Percentiles rank a stretch among this genome's conserved stretches.
Evolutionary conservation across 2,888 invertebrate species (phyloP).

Genomic region (Mechanitis messenoides): DNA sequence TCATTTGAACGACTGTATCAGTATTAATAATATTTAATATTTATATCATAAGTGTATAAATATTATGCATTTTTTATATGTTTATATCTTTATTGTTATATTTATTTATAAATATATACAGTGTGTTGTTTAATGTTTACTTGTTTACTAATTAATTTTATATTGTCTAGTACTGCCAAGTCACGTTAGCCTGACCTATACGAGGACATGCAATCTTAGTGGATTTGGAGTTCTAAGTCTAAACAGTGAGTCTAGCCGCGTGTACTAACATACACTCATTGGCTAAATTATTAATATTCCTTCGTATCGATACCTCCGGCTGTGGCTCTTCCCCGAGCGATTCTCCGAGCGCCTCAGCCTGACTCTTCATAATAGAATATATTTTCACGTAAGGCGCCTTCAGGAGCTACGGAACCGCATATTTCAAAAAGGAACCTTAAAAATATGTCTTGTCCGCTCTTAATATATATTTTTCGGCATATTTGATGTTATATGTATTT

Average conservation of each 20-base stretch:
- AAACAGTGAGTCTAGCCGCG: neutral
- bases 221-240: conserved; percentile 15
- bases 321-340: conserved; percentile 72
- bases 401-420: conserved; percentile 83
- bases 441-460: neutral
- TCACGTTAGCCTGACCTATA: conserved; percentile 21
- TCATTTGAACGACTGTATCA: neutral
- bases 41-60: too few relatives aligned
- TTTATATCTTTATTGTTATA: too few relatives aligned
- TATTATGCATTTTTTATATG: too few relatives aligned
- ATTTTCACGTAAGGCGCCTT: conserved; percentile 98
- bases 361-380: conserved; percentile 97
- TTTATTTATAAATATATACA: neutral
- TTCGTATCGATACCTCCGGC: conserved; percentile 55
- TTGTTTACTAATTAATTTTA: neutral
- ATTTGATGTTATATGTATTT: neutral
- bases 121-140: too few relatives aligned
- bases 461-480: neutral
- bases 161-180: conserved; percentile 11
- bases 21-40: neutral
- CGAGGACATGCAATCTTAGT: conserved; percentile 23
- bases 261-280: conserved; percentile 6
- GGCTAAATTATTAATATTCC: neutral
- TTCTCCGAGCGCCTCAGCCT: conserved; percentile 80
- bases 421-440: conserved; percentile 17